phyloP scores from a whole-genome alignment of 2,797 vertebrate species.

The Heterohyrax brucei region DNA sequence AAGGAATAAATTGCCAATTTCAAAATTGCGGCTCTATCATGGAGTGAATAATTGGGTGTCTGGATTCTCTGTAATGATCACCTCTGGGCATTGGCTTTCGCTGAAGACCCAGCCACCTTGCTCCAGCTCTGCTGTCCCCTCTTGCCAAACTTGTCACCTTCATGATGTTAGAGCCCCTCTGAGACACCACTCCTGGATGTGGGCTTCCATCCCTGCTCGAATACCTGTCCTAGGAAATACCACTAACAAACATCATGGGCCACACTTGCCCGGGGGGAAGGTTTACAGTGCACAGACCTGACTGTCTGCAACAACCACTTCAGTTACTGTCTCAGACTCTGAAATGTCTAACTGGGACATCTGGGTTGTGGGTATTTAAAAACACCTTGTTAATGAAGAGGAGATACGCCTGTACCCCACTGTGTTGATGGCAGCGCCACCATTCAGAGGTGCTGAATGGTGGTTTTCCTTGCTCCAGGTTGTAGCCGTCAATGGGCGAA shows the following conservation, averaged over 20 bases:
- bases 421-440: background rate
- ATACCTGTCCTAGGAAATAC: background rate
- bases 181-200: accelerated
- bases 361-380: accelerated
- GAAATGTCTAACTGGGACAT: accelerated
- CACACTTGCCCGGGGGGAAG: background rate
- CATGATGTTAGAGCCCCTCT: accelerated
- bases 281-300: accelerated
- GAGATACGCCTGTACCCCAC: accelerated
- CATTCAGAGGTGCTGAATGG: background rate
- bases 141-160: accelerated
- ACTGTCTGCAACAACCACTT: accelerated
- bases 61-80: background rate
- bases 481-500: background rate
- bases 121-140: background rate
- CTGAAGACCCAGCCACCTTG: accelerated
- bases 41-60: accelerated
- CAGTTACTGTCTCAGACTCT: background rate
- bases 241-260: background rate
- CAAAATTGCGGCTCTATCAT: background rate
- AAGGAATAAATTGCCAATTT: background rate
- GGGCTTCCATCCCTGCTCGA: background rate
- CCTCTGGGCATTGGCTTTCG: background rate
- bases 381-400: no score
- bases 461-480: background rate